Conservation (phyloP, 2,797 vertebrate genomes). For the Molossus alvarezi region DNA sequence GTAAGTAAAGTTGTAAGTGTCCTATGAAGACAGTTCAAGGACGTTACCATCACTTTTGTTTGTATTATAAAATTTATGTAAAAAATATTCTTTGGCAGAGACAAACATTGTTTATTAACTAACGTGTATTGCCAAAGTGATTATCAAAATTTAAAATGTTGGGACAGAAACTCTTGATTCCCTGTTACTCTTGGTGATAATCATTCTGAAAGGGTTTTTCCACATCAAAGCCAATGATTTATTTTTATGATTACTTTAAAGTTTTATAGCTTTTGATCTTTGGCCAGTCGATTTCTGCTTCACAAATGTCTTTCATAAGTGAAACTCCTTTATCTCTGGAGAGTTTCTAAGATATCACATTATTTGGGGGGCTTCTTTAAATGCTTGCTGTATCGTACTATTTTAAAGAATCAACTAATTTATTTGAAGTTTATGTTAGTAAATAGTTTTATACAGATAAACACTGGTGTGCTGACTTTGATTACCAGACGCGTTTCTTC, state of each 20-base stretch:
- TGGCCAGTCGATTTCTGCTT: slow-evolving; percentile 34
- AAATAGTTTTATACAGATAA: slow-evolving; percentile 47
- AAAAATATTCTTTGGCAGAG: slow-evolving; percentile 20
- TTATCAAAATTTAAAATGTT: neutral
- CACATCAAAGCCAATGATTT: slow-evolving; percentile 1
- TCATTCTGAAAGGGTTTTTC: slow-evolving; percentile 20
- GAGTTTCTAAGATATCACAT: slow-evolving; percentile 32
- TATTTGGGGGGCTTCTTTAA: neutral
- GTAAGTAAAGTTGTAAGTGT: neutral
- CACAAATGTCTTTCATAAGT: slow-evolving; percentile 41
- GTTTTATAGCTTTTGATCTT: slow-evolving; percentile 69
- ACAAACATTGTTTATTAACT: neutral
- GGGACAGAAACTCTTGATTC: neutral
- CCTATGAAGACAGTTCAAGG: neutral
- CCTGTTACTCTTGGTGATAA: slow-evolving; percentile 19
- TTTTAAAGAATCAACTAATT: slow-evolving; percentile 54
- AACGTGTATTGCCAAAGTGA: neutral
- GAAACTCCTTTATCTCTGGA: slow-evolving; percentile 7
- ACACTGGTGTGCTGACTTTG: neutral
- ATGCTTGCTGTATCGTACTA: neutral
- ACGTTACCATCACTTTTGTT: neutral
- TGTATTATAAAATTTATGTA: neutral
- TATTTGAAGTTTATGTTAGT: slow-evolving; percentile 62
- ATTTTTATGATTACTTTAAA: slow-evolving; percentile 65
- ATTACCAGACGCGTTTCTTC: slow-evolving; percentile 41